phyloP scores from a whole-genome alignment of 37 sponge, comb jelly and placozoan species.

The Petrosia ficiformis region DNA sequence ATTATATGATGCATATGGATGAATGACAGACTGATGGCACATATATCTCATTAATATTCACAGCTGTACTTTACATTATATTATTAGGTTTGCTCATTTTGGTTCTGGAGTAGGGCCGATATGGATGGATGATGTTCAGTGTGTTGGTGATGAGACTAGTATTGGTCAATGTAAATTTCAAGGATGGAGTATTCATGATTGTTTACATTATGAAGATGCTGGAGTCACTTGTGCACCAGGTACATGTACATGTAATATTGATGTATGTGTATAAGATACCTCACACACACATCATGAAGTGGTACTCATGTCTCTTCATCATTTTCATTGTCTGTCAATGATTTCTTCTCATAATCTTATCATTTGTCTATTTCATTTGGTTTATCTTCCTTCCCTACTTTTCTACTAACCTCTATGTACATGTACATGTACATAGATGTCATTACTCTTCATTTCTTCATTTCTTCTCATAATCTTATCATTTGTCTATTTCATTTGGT shows the following conservation, averaged over 20 bases:
- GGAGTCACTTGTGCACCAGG: constrained; percentile 52
- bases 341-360: too few species aligned
- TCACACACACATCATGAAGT: neutral
- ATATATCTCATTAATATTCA: neutral
- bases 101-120: constrained; percentile 35
- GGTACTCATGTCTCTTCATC: neutral
- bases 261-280: neutral
- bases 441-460: neutral
- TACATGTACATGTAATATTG: neutral
- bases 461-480: too few species aligned
- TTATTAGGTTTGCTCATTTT: constrained; percentile 13
- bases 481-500: too few species aligned
- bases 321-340: too few species aligned
- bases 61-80: too few species aligned
- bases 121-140: constrained; percentile 57
- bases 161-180: constrained; percentile 29
- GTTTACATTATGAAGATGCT: constrained; percentile 46
- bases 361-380: too few species aligned
- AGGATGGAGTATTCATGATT: constrained; percentile 33
- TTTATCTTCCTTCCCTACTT: too few species aligned
- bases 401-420: neutral
- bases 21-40: neutral
- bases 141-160: constrained; percentile 25
- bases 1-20: neutral
- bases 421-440: neutral